Conservation (phyloP, 2,888 invertebrate species). For the Cantharis nigra region DNA sequence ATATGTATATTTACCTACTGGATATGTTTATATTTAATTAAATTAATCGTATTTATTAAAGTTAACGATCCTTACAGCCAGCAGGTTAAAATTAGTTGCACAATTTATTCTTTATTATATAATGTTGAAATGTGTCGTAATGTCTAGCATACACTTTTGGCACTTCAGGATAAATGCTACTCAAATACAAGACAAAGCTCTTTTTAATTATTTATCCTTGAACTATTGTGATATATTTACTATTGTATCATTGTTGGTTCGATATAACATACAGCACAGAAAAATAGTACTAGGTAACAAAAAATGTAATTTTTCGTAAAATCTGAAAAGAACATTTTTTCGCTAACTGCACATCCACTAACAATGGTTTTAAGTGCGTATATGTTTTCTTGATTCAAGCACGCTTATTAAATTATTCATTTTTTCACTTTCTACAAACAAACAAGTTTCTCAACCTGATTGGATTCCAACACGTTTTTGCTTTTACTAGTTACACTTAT, state of each 20-base stretch:
- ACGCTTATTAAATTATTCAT: slow-evolving; percentile 41
- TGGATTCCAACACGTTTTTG: slow-evolving; percentile 39
- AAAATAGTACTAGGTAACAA: not conserved
- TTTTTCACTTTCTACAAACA: slow-evolving; percentile 40
- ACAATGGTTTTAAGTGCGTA: not conserved
- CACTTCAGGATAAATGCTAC: not conserved
- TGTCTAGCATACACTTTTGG: not conserved
- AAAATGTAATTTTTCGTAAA: not conserved
- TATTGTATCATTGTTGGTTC: not conserved
- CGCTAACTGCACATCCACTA: not conserved
- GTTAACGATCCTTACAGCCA: not conserved
- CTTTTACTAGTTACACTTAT: slow-evolving; percentile 29
- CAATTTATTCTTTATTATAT: not conserved
- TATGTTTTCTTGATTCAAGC: slow-evolving; percentile 10
- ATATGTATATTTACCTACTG: not conserved
- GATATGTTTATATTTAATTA: not conserved
- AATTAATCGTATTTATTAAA: not conserved
- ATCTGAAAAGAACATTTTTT: not conserved
- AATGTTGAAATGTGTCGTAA: not conserved
- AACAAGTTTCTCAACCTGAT: slow-evolving; percentile 37
- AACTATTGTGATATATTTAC: not conserved
- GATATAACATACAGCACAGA: not conserved
- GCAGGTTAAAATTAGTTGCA: not conserved
- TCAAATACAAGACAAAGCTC: not conserved
- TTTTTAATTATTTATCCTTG: not conserved